Conservation (phyloP, 2,797 vertebrate genomes). For the Antennarius maculatus region DNA sequence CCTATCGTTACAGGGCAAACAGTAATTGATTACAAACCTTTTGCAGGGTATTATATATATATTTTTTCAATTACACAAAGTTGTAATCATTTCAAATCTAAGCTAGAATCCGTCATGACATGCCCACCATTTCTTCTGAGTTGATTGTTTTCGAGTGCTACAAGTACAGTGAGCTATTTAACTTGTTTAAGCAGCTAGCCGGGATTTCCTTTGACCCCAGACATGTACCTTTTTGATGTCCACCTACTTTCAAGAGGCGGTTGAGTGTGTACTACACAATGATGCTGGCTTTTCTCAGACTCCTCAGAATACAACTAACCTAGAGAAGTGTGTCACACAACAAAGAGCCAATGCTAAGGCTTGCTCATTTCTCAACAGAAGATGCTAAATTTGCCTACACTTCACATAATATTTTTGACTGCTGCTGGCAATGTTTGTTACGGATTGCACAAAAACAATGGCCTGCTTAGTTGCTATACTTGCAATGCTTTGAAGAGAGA, state of each 20-base stretch:
- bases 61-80: conserved; percentile 26
- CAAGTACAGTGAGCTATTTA: conserved; percentile 42
- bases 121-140: conserved; percentile 26
- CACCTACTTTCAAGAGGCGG: conserved; percentile 49
- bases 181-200: conserved; percentile 57
- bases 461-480: conserved; percentile 69
- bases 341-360: conserved; percentile 28
- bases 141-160: conserved; percentile 65
- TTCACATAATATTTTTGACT: conserved; percentile 52
- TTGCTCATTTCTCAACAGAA: conserved; percentile 44
- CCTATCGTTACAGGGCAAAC: conserved; percentile 35
- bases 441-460: conserved; percentile 72
- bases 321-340: conserved; percentile 31
- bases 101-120: conserved; percentile 42
- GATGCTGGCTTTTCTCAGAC: conserved; percentile 45
- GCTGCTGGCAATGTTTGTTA: conserved; percentile 68
- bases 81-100: conserved; percentile 31
- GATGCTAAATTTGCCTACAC: conserved; percentile 36
- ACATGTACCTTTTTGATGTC: conserved; percentile 50
- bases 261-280: conserved; percentile 49
- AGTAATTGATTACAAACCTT: conserved; percentile 35
- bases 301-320: conserved; percentile 24
- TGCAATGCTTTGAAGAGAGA: conserved; percentile 71
- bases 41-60: conserved; percentile 48
- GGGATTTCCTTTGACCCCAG: conserved; percentile 39